Evolutionary conservation across 2,797 vertebrate genomes (phyloP).

Genomic region (Chrosomus eos): DNA sequence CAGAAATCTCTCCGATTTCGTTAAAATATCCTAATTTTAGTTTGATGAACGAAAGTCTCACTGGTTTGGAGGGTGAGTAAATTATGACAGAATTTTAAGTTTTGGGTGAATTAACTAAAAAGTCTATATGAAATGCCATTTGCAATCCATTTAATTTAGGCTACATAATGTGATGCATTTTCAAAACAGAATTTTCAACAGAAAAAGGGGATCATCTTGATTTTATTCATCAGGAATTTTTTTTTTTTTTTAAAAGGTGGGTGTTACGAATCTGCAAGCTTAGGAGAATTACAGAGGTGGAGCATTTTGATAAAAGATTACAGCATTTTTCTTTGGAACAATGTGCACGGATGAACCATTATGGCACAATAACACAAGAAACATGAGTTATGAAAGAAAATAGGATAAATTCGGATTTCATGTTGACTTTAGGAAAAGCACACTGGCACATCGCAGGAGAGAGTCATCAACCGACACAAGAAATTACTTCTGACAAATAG

Average conservation of each 20-base stretch:
- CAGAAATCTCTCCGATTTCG: too few relatives aligned
- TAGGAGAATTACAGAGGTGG: neutral
- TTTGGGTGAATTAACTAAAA: too few relatives aligned
- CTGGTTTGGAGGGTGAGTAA: too few relatives aligned
- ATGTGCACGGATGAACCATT: neutral
- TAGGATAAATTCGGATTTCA: neutral
- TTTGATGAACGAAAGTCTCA: too few relatives aligned
- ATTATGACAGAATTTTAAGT: too few relatives aligned
- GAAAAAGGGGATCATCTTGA: neutral
- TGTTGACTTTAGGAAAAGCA: constrained; percentile 4
- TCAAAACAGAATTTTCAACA: too few relatives aligned
- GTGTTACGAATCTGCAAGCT: neutral
- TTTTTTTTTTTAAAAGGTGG: too few relatives aligned
- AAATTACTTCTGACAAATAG: constrained; percentile 2
- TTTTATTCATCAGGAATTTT: neutral
- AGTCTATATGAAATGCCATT: too few relatives aligned
- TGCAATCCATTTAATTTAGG: too few relatives aligned
- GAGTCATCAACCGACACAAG: neutral
- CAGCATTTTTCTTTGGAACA: neutral
- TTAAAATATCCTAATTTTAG: too few relatives aligned
- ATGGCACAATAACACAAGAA: neutral
- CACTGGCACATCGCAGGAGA: neutral
- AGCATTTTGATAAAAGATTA: neutral
- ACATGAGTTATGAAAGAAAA: neutral
- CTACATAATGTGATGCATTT: too few relatives aligned